These are phyloP conservation scores for Synergus gifuensis DNA, from an alignment of 2,888 invertebrate genomes.

Conservation along the genomic window DNA sequence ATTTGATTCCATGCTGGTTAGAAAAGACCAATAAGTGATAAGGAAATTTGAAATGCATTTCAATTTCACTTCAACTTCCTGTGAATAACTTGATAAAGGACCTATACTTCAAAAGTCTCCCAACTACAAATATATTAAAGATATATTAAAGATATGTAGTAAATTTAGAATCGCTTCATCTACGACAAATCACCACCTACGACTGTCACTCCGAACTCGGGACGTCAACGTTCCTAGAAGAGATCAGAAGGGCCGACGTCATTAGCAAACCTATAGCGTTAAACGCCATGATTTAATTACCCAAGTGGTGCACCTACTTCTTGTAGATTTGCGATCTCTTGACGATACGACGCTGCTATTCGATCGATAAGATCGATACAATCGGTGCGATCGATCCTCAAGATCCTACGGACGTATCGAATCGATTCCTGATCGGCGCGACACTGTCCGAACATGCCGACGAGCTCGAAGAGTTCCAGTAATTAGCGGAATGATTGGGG, in stretches of 20 bases:
- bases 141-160: not conserved
- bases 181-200: constrained; percentile 3
- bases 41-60: not conserved
- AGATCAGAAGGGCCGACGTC: constrained; percentile 31
- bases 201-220: constrained; percentile 3
- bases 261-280: constrained; percentile 26
- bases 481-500: constrained; percentile 67
- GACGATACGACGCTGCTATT: constrained; percentile 61
- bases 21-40: not conserved
- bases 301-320: constrained; percentile 48
- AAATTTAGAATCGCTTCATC: not conserved
- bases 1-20: not conserved
- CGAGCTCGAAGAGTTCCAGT: constrained; percentile 63
- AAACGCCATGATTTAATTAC: constrained; percentile 68
- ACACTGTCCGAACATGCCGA: constrained; percentile 51
- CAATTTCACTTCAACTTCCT: not conserved
- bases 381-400: constrained; percentile 64
- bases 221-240: constrained; percentile 7
- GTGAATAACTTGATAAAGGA: not conserved
- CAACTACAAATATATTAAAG: not conserved
- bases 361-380: constrained; percentile 58
- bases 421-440: constrained; percentile 47
- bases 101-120: not conserved
- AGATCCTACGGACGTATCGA: constrained; percentile 50
- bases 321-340: constrained; percentile 57